Evolutionary conservation across 2,113 vertebrate genomes (phyloP), one percentile per base, ranked within the genome.

Genomic region (Psilopogon haemacephalus): DNA sequence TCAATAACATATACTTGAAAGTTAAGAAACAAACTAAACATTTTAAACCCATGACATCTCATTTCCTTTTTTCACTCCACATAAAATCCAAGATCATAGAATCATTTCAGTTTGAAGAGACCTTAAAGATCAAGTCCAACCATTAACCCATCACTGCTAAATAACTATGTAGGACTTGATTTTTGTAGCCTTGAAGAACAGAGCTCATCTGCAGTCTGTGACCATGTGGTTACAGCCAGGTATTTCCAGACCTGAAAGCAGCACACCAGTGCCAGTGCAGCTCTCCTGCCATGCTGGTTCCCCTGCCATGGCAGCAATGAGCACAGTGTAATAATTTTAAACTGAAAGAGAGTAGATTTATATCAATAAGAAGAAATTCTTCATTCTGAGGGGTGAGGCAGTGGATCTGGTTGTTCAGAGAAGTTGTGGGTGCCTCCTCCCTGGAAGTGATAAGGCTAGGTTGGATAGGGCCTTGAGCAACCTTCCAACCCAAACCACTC

Each of bases 1-100:
- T 55, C 7, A 50, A 1, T 4, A 40, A 33, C 14, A 2, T 1
- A 9, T 0, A 42, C n/a, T 18, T 23, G 12, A 50, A 76, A 77
- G 26, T 2, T 28, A 37, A 63, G 42, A 35, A 54, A 56, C 15
- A 35, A 59, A 16, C 7, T 3, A 15, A 70, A 32, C 2, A 23
- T 5, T 4, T 48, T 48, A 20, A 89, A 74, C 2, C 7, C 44
- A 21, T 33, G 8, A 11, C 5, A 7, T 19, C 16, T 40, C 35
- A 5, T 16, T 64, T 64, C 42, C 48, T 15, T 86, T 35, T 42
- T 28, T 32, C 23, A 8, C 13, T 18, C 38, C 20, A 23, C 0
- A 1, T 30, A 46, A 50, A 65, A 54, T 30, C 5, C 55, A 16
- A 70, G 19, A 24, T 54, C 27, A 50, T 26, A 26, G 48, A 50